phyloP scores from a whole-genome alignment of 2,113 vertebrate genomes.

The Antechinus flavipes region DNA sequence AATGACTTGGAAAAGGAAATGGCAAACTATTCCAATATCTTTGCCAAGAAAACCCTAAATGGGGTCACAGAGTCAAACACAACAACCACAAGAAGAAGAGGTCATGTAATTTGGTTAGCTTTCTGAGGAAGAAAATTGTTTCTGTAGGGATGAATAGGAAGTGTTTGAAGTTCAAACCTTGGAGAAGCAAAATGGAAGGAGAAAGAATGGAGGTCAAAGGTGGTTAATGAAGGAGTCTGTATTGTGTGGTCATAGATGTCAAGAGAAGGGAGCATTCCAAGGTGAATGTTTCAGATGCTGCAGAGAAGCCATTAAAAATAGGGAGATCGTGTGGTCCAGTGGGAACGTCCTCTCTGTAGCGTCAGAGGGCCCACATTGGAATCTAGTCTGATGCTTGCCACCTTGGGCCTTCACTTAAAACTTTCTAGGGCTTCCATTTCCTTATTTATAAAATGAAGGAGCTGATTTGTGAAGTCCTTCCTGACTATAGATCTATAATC shows the following conservation, averaged over 20 bases:
- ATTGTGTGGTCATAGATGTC: neutral
- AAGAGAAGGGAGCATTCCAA: neutral
- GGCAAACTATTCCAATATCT: no score
- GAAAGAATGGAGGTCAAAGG: neutral
- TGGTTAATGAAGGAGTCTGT: neutral
- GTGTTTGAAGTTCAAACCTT: neutral
- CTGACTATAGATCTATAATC: neutral
- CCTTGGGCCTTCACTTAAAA: neutral
- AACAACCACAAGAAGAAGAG: neutral
- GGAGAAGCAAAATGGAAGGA: neutral
- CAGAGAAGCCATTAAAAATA: neutral
- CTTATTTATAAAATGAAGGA: neutral
- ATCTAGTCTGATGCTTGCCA: neutral
- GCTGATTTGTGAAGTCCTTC: neutral
- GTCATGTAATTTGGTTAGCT: neutral
- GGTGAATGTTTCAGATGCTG: neutral
- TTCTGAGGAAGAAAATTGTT: neutral
- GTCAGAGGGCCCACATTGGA: neutral
- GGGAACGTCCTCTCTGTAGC: neutral
- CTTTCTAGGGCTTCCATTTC: neutral
- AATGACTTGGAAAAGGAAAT: no score
- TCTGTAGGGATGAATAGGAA: neutral
- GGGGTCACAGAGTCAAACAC: no score
- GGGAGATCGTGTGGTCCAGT: neutral
- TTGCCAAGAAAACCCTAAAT: no score